Base-by-base conservation (phyloP, 2,113 vertebrate genomes). In the Emydura subglobosa region DNA sequence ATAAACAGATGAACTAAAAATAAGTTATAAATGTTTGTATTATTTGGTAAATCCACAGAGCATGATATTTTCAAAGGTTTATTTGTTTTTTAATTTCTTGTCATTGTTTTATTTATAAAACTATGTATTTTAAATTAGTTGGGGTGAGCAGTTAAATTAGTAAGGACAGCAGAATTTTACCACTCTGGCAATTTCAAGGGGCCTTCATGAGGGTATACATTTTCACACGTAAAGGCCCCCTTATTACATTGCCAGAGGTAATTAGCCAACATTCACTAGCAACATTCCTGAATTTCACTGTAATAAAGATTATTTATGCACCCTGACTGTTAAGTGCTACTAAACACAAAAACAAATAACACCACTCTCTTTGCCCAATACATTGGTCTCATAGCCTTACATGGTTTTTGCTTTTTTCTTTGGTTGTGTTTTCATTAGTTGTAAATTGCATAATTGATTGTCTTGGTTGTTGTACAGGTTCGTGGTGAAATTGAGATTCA, bases 1-100 rank as follows among this genome's bases (percentile, higher is more conserved):
- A 97, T 95, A 94, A 97, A 93, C 85, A 97, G 97, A 94, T 84
- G 87, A 95, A 94, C 87, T 59, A 97, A 95, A 96, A 97, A 96
- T 95, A 93, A 94, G 55, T 80, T 54, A 89, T 78, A 98, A 98
- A 91, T 47, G 59, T 89, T 97, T 97, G 85, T 89, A 97, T 76
- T 87, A 89, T 97, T 95, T 68, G 79, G 42, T 84, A 94, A 85
- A 96, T 94, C 82, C n/a, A 27, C 6, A 89, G 93, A 65, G 61
- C 2, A 10, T 1, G 1, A 83, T 83, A 93, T 90, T 92, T 59
- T 59, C 84, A 83, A 74, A 17, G 51, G 54, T 82, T 96, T 79
- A 90, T 95, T 59, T 83, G 91, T 87, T 92, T 72, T 93, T 94
- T 86, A 86, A 44, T 94, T 89, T 79, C 65, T 83, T 0, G 10